Percentiles rank a stretch among this genome's conserved stretches.
Evolutionary conservation across 2,113 vertebrate species (phyloP).

Genomic region (Callorhinus ursinus): DNA sequence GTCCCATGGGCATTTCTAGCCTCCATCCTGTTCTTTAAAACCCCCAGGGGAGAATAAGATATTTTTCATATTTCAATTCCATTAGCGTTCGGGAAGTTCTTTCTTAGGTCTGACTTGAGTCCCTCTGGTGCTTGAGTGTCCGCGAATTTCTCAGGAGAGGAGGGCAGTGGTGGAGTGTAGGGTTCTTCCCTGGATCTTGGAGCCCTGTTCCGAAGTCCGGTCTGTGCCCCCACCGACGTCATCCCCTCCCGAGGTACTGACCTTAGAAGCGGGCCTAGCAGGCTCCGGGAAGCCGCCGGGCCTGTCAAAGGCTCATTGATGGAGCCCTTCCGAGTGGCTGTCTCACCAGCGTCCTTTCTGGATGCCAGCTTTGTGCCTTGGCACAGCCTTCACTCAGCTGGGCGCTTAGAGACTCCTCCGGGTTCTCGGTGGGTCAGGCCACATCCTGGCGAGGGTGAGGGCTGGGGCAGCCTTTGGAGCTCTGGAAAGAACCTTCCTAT

Average conservation of each 20-base stretch:
- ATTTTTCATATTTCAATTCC: not conserved
- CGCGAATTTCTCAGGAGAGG: not conserved
- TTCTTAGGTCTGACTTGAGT: not conserved
- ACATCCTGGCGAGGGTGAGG: not conserved
- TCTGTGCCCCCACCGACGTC: not conserved
- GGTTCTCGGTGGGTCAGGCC: not conserved
- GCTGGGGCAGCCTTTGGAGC: not conserved
- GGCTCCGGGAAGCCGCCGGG: not conserved
- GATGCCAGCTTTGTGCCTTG: conserved; percentile 3
- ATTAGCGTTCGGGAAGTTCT: not conserved
- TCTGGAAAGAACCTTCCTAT: not conserved
- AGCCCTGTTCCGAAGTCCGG: not conserved
- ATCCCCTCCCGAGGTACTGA: no score
- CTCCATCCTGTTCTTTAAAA: not conserved
- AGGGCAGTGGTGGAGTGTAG: not conserved
- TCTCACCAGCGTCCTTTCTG: not conserved
- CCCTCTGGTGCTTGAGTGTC: not conserved
- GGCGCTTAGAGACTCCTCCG: not conserved
- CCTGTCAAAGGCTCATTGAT: conserved; percentile 11
- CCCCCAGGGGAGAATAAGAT: not conserved
- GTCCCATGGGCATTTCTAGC: not conserved
- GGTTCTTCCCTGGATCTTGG: not conserved
- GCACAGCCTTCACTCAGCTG: not conserved
- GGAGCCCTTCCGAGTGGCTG: not conserved
- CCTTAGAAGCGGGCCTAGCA: not conserved